phyloP scores from a whole-genome alignment of 2,888 invertebrate species.

The Thyatira batis region DNA sequence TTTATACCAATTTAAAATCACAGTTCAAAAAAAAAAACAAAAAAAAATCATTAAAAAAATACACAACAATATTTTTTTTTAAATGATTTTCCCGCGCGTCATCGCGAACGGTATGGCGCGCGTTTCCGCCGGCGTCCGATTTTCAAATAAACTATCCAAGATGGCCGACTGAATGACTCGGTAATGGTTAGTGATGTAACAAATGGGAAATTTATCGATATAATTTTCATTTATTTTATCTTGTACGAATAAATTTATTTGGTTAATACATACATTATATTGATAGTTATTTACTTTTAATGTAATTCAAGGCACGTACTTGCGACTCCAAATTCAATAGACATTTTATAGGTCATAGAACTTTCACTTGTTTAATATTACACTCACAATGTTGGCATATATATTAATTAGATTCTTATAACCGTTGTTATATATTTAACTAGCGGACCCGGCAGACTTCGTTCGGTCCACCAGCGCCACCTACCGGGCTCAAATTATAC shows the following conservation, averaged over 20 bases:
- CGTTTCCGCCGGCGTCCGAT: slow-evolving; percentile 66
- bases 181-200: slow-evolving; percentile 52
- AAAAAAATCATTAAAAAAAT: slow-evolving; percentile 15
- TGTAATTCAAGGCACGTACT: not conserved
- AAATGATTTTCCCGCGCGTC: slow-evolving; percentile 45
- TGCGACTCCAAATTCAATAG: not conserved
- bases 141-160: slow-evolving; percentile 76
- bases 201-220: slow-evolving; percentile 40
- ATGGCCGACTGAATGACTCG: slow-evolving; percentile 63
- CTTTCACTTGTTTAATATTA: not conserved
- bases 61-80: not conserved
- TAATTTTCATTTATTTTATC: slow-evolving; percentile 14
- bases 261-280: too few species aligned
- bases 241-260: too few species aligned
- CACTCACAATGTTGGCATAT: too few species aligned
- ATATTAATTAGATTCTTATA: too few species aligned
- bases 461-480: too few species aligned
- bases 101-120: slow-evolving; percentile 43
- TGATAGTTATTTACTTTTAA: not conserved
- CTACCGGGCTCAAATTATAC: too few species aligned
- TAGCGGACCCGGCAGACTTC: too few species aligned
- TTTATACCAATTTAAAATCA: not conserved
- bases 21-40: slow-evolving; percentile 8
- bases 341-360: not conserved
- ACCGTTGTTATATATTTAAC: too few species aligned